These are phyloP conservation scores for Cataglyphis cursor DNA, from an alignment of 2,888 invertebrate species.

Conservation along the genomic window DNA sequence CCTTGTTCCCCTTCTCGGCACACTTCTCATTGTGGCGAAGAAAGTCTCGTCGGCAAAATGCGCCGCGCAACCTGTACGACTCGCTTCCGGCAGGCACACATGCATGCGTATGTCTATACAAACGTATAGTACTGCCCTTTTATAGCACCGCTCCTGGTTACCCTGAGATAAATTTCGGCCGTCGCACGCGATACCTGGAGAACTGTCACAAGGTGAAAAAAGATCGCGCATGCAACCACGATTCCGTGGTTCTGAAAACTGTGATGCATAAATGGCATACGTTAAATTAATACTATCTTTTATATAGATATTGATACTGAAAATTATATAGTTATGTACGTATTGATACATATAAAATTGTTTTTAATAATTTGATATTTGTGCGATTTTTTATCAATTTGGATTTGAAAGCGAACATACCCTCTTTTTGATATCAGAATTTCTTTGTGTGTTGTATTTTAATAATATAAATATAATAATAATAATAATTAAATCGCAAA, in stretches of 20 bases:
- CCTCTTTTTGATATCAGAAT: background rate
- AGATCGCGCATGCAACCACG: background rate
- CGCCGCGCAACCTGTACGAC: conserved; percentile 72
- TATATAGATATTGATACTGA: background rate
- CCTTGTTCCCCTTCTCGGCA: conserved; percentile 69
- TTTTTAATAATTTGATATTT: background rate
- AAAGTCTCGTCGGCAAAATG: conserved; percentile 77
- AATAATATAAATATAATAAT: too few relatives aligned
- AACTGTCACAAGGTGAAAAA: background rate
- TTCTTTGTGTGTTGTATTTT: background rate
- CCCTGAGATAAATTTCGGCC: conserved; percentile 48
- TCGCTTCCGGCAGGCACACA: background rate
- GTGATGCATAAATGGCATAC: background rate
- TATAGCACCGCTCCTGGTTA: conserved; percentile 23
- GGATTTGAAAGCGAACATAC: background rate
- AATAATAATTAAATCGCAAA: too few relatives aligned
- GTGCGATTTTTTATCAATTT: background rate
- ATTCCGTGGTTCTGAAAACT: background rate
- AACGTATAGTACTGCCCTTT: conserved; percentile 16
- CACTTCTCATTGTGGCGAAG: conserved; percentile 80
- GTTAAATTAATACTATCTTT: background rate
- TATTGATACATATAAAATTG: conserved; percentile 9
- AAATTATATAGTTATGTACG: background rate
- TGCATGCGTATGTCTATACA: conserved; percentile 17
- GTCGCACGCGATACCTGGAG: conserved; percentile 9